Evolutionary conservation across 2,113 vertebrate genomes (phyloP).

Genomic region (Otocyon megalotis): DNA sequence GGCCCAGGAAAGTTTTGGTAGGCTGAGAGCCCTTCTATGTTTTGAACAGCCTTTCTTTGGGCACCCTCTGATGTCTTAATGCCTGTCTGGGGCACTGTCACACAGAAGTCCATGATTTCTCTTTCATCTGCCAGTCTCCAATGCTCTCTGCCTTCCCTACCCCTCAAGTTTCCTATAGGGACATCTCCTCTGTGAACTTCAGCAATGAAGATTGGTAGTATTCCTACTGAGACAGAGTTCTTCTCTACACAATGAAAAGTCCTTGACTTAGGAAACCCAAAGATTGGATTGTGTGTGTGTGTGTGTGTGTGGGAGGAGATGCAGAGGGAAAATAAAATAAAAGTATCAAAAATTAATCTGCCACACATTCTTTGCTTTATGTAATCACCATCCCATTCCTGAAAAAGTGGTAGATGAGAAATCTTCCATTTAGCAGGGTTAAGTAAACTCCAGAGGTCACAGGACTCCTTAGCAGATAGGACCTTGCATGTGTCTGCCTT

Average conservation of each 20-base stretch:
- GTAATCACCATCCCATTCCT: background rate
- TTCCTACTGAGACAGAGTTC: background rate
- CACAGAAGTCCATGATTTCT: background rate
- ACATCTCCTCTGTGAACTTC: background rate
- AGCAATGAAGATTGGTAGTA: background rate
- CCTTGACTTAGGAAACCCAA: background rate
- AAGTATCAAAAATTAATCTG: background rate
- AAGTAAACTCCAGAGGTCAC: background rate
- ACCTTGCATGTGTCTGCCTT: constrained; percentile 26
- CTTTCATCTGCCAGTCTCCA: background rate
- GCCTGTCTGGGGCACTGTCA: background rate
- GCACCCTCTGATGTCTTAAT: background rate
- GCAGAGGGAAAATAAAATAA: constrained; percentile 2
- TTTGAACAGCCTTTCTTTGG: background rate
- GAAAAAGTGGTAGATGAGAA: background rate
- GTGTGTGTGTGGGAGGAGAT: background rate
- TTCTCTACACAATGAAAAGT: background rate
- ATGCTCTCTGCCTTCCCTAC: background rate
- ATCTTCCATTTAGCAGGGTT: background rate
- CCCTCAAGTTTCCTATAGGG: background rate
- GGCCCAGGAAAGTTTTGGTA: background rate
- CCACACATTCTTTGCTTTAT: background rate
- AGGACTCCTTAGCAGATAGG: background rate
- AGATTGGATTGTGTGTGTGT: background rate
- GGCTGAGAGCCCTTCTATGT: no score